Conservation (phyloP, 2,888 invertebrate genomes). For the Diabrotica balteata region DNA sequence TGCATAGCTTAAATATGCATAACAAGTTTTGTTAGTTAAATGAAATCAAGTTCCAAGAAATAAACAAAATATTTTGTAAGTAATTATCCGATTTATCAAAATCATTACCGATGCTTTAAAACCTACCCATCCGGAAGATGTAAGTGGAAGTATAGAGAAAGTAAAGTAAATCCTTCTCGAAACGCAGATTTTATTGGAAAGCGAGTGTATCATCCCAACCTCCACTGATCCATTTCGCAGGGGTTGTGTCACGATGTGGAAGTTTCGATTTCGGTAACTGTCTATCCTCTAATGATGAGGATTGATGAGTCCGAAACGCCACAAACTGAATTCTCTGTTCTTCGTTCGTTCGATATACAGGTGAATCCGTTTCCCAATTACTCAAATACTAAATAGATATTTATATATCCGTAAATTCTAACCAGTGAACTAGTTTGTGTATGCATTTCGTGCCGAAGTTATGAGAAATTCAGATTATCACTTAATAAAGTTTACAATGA, state of each 20-base stretch:
- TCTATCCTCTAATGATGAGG: slow-evolving; percentile 22
- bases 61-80: no score
- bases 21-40: no score
- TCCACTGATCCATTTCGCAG: slow-evolving; percentile 19
- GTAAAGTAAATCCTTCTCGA: slow-evolving; percentile 16
- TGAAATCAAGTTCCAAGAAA: no score
- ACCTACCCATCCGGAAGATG: slow-evolving; percentile 7
- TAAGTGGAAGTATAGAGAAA: slow-evolving; percentile 4
- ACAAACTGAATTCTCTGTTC: slow-evolving; percentile 4
- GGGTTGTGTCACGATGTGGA: slow-evolving; percentile 21
- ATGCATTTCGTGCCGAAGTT: slow-evolving; percentile 12
- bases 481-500: no score
- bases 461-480: background rate
- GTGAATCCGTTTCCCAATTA: slow-evolving; percentile 12
- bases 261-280: slow-evolving; percentile 22
- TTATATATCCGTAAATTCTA: background rate
- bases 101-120: background rate
- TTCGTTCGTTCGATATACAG: slow-evolving; percentile 2
- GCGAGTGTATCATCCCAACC: slow-evolving; percentile 7
- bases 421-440: slow-evolving; percentile 2
- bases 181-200: slow-evolving; percentile 14
- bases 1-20: no score
- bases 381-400: slow-evolving; percentile 6
- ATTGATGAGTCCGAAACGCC: slow-evolving; percentile 23
- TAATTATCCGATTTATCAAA: no score